Evolutionary conservation across 2,888 invertebrate genomes (phyloP), one percentile per base, ranked within the genome.

Genomic region (Stegophylla sp.): DNA sequence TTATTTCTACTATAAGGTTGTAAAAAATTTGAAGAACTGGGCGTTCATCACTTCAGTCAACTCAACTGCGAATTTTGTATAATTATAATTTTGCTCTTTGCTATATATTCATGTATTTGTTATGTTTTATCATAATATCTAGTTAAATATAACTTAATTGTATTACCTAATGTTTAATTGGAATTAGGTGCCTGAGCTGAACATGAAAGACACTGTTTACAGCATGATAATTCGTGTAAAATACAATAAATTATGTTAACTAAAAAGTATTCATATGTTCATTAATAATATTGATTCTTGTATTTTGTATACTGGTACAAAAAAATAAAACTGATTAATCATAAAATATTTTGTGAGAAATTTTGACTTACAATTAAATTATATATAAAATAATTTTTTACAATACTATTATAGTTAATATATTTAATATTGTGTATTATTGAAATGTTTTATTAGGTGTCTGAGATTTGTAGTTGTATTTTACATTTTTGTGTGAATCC

Each of bases 1-100:
- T 79, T 79, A 79, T 79, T 79, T 79, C 79, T 79, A 71, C 45
- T 61, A 26, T 79, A 79, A 79, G 71, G 79, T 79, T 79, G 79
- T 79, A 79, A 61, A 79, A 76, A 71, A 63, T 61, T 56, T 71
- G 41, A 61, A 41, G 71, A 71, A 69, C 23, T n/a, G n/a, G n/a
- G n/a, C 23, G 17, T 79, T 79, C 69, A 71, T 23, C 61, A 61
- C 15, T 45, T 71, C 71, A 79, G 79, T 79, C 63, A 59, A 77
- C 23, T 71, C 48, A 71, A 69, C 51, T 71, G 79, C 71, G 61
- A 79, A 61, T 79, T 77, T 79, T 79, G 28, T 71, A 61, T 51
- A 69, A 61, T 71, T 79, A 61, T 69, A 13, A 71, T 61, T n/a
- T 64, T 69, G 77, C 67, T 77, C 28, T 77, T 48, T 45, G 41